A percentile compares a stretch with the other conserved stretches of the same genome.
These are phyloP conservation scores for Malacoctenus gilli DNA, from an alignment of 2,797 vertebrate species.

Conservation along the genomic window DNA sequence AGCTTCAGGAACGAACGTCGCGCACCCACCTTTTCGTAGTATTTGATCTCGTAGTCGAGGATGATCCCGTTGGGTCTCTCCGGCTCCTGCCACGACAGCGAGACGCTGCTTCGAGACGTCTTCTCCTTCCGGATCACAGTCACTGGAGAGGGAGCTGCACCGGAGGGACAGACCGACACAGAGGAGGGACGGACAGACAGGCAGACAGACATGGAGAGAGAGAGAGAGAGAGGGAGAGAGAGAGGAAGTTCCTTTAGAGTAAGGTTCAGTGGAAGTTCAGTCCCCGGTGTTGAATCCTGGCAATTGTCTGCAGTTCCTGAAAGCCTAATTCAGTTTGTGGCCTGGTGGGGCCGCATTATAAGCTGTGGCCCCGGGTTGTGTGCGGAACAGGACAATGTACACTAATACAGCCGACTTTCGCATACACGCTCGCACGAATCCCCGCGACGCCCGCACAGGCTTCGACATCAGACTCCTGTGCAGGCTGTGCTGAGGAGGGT, in stretches of 20 bases:
- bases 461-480: neutral
- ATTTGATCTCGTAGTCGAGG: conserved; percentile 99
- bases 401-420: conserved; percentile 5
- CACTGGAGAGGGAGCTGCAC: conserved; percentile 93
- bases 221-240: conserved; percentile 17
- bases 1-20: neutral
- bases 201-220: conserved; percentile 49
- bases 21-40: conserved; percentile 96
- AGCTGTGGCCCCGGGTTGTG: conserved; percentile 22
- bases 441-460: neutral
- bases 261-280: conserved; percentile 79
- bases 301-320: conserved; percentile 71
- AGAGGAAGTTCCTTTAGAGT: conserved; percentile 31
- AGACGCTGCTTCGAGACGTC: conserved; percentile 93
- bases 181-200: conserved; percentile 45
- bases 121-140: conserved; percentile 91
- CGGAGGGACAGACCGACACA: conserved; percentile 45
- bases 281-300: conserved; percentile 65
- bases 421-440: neutral
- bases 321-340: conserved; percentile 74
- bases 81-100: conserved; percentile 95
- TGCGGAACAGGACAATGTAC: conserved; percentile 14
- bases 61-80: conserved; percentile 98
- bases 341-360: conserved; percentile 53
- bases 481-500: neutral